Percentiles rank a stretch among this genome's conserved stretches.
These are phyloP conservation scores for Thamnaconus septentrionalis DNA, from an alignment of 2,113 vertebrate genomes.

Conservation along the genomic window DNA sequence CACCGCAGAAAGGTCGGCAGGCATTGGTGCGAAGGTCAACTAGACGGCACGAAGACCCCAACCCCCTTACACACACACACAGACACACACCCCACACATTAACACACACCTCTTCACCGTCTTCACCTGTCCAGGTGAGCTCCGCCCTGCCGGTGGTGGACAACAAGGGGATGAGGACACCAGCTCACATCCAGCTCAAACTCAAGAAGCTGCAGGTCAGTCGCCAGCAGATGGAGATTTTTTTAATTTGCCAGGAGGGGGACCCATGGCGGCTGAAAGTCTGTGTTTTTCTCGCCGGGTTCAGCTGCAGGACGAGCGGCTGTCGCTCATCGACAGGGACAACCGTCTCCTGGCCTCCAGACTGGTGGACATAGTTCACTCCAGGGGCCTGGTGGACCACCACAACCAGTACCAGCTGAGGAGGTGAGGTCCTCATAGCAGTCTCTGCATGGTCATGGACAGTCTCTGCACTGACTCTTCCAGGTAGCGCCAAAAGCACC, in stretches of 20 bases:
- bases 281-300: not conserved
- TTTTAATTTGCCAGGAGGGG: no score
- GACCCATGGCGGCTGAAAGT: not conserved
- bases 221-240: not conserved
- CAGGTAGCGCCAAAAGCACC: no score
- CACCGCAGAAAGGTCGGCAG: slow-evolving; percentile 76
- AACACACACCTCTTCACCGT: not conserved
- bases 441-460: not conserved
- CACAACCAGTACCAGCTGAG: slow-evolving; percentile 66
- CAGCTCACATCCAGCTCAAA: slow-evolving; percentile 74
- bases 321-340: slow-evolving; percentile 66
- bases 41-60: no score
- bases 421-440: slow-evolving; percentile 59
- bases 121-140: slow-evolving; percentile 57
- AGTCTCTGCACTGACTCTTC: no score
- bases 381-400: slow-evolving; percentile 76
- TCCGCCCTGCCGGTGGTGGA: slow-evolving; percentile 64
- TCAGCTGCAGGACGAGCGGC: slow-evolving; percentile 73
- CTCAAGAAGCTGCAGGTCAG: slow-evolving; percentile 70
- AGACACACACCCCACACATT: no score
- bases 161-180: slow-evolving; percentile 62
- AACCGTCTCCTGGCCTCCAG: slow-evolving; percentile 69
- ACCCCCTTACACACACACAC: no score
- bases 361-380: slow-evolving; percentile 67
- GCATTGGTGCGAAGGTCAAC: not conserved